These are phyloP conservation scores for Hypomesus transpacificus DNA, from an alignment of 2,113 vertebrate species.

Conservation along the genomic window DNA sequence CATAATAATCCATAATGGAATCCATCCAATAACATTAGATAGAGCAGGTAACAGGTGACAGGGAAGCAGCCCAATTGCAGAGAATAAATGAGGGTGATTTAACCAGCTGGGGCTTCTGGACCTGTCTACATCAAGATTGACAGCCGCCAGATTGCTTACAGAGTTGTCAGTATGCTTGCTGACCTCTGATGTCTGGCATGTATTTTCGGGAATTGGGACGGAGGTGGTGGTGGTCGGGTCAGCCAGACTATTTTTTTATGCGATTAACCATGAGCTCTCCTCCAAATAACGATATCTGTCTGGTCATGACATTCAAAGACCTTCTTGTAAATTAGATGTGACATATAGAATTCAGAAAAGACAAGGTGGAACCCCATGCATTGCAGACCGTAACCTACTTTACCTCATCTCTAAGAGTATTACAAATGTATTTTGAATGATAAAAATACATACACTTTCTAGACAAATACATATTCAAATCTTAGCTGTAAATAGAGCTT, in stretches of 20 bases:
- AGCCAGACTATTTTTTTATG: conserved; percentile 15
- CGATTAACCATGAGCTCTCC: conserved; percentile 34
- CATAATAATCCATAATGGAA: conserved; percentile 59
- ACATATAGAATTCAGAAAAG: neutral
- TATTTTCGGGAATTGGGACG: conserved; percentile 40
- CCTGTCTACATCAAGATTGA: conserved; percentile 59
- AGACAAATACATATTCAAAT: neutral
- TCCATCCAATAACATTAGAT: conserved; percentile 61
- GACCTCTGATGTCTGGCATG: conserved; percentile 51
- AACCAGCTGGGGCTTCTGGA: conserved; percentile 58
- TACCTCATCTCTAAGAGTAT: too few species aligned
- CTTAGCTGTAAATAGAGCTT: conserved; percentile 18
- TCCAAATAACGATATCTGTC: conserved; percentile 23
- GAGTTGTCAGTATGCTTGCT: conserved; percentile 37
- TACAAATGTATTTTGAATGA: too few species aligned
- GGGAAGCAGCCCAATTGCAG: conserved; percentile 58
- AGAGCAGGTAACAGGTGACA: conserved; percentile 65
- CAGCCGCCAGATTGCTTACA: conserved; percentile 65
- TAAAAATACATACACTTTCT: too few species aligned
- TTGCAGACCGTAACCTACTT: neutral
- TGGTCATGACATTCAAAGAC: conserved; percentile 9
- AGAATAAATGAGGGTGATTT: conserved; percentile 48
- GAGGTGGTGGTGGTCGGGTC: conserved; percentile 40
- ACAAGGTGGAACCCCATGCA: neutral
- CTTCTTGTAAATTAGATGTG: conserved; percentile 9